These are phyloP conservation scores for Phasianus colchicus DNA, from an alignment of 2,113 vertebrate genomes.

Conservation along the genomic window DNA sequence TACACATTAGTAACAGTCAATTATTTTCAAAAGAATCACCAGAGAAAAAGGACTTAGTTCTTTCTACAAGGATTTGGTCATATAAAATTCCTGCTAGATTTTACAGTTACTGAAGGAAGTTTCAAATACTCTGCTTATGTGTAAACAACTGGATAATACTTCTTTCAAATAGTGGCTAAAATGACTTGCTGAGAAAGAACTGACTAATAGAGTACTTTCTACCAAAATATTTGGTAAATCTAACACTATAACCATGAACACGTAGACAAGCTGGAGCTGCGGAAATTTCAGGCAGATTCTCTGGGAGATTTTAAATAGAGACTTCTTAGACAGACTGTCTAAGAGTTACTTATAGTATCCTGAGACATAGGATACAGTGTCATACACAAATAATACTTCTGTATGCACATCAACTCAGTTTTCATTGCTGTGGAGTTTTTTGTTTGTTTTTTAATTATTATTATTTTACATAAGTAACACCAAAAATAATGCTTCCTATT, in stretches of 20 bases:
- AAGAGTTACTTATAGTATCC: accelerated
- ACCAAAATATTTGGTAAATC: neutral
- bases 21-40: neutral
- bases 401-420: accelerated
- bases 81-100: neutral
- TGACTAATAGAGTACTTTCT: neutral
- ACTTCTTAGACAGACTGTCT: neutral
- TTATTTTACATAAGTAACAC: too few species aligned
- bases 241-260: neutral
- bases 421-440: neutral
- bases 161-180: neutral
- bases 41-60: neutral
- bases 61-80: neutral
- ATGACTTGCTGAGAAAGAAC: neutral
- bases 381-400: neutral
- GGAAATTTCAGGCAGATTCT: neutral
- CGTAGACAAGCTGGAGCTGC: neutral
- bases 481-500: too few species aligned
- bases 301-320: neutral
- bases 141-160: neutral
- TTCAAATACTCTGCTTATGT: conserved; percentile 30
- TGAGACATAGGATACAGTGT: neutral
- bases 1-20: neutral
- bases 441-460: too few species aligned
- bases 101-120: neutral